Percentiles rank a stretch among this genome's conserved stretches.
These are phyloP conservation scores for Solea senegalensis DNA, from an alignment of 2,113 vertebrate species.

Conservation along the genomic window DNA sequence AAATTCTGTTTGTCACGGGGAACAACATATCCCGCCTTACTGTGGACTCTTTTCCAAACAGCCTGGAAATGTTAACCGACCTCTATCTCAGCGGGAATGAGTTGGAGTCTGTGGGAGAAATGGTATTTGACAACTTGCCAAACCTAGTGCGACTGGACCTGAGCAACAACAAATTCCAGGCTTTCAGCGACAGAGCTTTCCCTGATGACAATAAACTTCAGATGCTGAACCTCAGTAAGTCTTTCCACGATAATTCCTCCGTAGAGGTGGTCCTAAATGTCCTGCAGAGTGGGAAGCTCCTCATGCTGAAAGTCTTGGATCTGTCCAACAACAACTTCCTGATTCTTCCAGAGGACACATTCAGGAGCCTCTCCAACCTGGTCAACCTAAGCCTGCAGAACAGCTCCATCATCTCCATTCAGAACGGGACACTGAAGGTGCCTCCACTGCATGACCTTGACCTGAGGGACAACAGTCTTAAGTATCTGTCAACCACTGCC, in stretches of 20 bases:
- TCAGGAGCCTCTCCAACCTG: constrained; percentile 78
- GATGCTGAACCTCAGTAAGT: constrained; percentile 80
- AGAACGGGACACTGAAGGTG: constrained; percentile 77
- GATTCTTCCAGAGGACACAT: constrained; percentile 78
- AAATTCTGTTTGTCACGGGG: constrained; percentile 85
- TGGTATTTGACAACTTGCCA: constrained; percentile 85
- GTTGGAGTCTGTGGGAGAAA: constrained; percentile 79
- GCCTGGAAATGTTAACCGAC: constrained; percentile 80
- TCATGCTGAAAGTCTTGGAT: constrained; percentile 83
- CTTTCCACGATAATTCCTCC: constrained; percentile 67
- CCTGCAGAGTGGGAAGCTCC: constrained; percentile 66
- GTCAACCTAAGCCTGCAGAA: constrained; percentile 85
- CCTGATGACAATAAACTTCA: constrained; percentile 75
- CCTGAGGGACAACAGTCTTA: constrained; percentile 88
- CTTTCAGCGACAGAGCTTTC: constrained; percentile 82
- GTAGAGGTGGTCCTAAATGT: constrained; percentile 59
- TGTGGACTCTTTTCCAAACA: constrained; percentile 80
- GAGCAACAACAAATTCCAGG: constrained; percentile 85
- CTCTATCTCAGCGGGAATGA: constrained; percentile 87
- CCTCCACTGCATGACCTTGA: constrained; percentile 83
- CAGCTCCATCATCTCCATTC: constrained; percentile 87
- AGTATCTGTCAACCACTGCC: constrained; percentile 76
- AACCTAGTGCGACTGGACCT: constrained; percentile 87
- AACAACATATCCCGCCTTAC: constrained; percentile 81
- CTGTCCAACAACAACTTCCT: constrained; percentile 87